A percentile compares a stretch with the other conserved stretches of the same genome.
phyloP scores from a whole-genome alignment of 2,113 vertebrate species.

The Otocyon megalotis region DNA sequence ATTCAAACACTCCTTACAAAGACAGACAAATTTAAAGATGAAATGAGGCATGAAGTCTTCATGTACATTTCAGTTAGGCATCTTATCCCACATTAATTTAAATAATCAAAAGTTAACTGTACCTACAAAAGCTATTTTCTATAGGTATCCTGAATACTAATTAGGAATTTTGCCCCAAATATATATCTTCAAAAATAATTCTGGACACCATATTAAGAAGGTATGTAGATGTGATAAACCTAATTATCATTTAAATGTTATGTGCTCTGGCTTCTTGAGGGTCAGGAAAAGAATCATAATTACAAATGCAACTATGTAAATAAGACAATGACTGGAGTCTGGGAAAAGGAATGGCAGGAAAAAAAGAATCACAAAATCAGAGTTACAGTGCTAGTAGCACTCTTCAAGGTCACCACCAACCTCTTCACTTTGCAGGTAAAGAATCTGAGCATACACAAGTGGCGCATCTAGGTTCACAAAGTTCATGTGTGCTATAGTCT shows the following conservation, averaged over 20 bases:
- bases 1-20: background rate
- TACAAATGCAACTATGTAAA: background rate
- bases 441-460: background rate
- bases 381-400: background rate
- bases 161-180: constrained; percentile 28
- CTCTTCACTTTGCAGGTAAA: background rate
- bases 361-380: background rate
- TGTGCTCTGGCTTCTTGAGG: background rate
- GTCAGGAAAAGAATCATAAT: constrained; percentile 26
- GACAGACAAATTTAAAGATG: constrained; percentile 29
- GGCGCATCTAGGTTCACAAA: background rate
- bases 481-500: background rate
- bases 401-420: background rate
- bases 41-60: background rate
- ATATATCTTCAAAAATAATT: constrained; percentile 57
- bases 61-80: constrained; percentile 19
- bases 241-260: constrained; percentile 38
- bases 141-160: constrained; percentile 17
- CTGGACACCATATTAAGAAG: background rate
- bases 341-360: background rate
- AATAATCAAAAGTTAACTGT: constrained; percentile 41
- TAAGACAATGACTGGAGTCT: background rate
- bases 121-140: constrained; percentile 15
- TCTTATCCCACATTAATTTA: background rate
- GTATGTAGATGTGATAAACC: background rate